Conservation (phyloP, 92 coral and sea anemone species). For the Pocillopora meandrina region DNA sequence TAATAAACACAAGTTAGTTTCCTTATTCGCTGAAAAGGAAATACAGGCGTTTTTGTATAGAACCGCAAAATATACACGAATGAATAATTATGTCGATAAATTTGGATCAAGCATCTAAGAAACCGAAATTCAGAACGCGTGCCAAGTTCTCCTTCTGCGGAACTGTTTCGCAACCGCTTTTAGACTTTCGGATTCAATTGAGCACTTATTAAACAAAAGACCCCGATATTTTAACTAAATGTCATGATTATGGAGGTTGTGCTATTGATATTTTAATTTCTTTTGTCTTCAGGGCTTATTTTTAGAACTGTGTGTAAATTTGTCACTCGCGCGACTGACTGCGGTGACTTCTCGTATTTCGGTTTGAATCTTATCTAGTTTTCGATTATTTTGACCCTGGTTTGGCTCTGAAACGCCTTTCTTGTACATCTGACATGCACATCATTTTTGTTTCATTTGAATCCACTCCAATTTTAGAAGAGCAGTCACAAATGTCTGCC, state of each 20-base stretch:
- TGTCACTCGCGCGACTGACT: not conserved
- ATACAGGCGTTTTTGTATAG: not conserved
- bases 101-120: not conserved
- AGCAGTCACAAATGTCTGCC: too few relatives aligned
- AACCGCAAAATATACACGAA: too few relatives aligned
- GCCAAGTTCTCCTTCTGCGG: not conserved
- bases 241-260: constrained; percentile 40
- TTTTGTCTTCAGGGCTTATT: constrained; percentile 25
- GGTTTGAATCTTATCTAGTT: constrained; percentile 4
- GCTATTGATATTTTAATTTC: constrained; percentile 51
- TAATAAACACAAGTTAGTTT: constrained; percentile 28
- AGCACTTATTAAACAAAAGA: constrained; percentile 47
- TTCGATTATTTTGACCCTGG: not conserved
- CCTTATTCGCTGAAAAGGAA: not conserved
- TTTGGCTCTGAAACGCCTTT: not conserved
- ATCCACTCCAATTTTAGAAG: not conserved
- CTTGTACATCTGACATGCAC: too few relatives aligned
- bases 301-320: constrained; percentile 35
- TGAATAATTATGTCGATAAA: not conserved
- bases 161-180: constrained; percentile 39
- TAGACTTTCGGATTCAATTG: constrained; percentile 24
- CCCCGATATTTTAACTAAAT: constrained; percentile 36
- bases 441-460: too few relatives aligned
- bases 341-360: constrained; percentile 5
- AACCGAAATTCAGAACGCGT: not conserved